A percentile compares a stretch with the other conserved stretches of the same genome.
phyloP scores from a whole-genome alignment of 2,888 invertebrate genomes.

The Serrognathus titanus region DNA sequence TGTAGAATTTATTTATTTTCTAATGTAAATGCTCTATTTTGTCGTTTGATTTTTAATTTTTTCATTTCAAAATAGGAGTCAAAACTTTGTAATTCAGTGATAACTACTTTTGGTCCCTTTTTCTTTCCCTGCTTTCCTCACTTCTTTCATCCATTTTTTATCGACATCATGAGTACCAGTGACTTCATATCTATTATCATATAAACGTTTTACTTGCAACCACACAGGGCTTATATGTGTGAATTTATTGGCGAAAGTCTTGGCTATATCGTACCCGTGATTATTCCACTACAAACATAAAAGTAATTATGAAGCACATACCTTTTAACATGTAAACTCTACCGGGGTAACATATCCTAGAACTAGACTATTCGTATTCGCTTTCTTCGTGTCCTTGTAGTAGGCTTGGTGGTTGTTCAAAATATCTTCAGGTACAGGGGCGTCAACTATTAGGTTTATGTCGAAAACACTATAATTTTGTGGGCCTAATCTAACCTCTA shows the following conservation, averaged over 20 bases:
- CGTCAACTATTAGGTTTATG: conserved; percentile 65
- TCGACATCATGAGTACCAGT: conserved; percentile 81
- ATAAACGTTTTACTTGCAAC: conserved; percentile 76
- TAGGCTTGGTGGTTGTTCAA: conserved; percentile 72
- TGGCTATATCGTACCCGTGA: conserved; percentile 90
- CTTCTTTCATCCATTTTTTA: conserved; percentile 74
- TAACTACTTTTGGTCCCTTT: conserved; percentile 59
- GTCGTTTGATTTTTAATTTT: neutral
- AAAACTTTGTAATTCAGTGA: neutral
- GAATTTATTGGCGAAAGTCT: conserved; percentile 84
- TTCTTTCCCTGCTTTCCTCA: conserved; percentile 57
- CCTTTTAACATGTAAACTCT: conserved; percentile 37
- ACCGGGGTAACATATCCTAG: conserved; percentile 92
- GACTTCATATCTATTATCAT: conserved; percentile 61
- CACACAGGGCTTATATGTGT: conserved; percentile 92
- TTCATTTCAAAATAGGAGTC: neutral
- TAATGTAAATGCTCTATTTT: neutral
- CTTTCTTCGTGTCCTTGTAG: conserved; percentile 63
- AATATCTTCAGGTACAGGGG: conserved; percentile 69
- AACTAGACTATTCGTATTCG: conserved; percentile 70
- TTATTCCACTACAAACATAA: conserved; percentile 79
- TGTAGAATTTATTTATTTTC: too few relatives aligned
- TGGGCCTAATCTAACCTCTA: conserved; percentile 32
- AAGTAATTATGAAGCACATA: neutral
- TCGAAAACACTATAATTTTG: conserved; percentile 57